Evolutionary conservation across 1,140 invertebrate species (phyloP).

Genomic region (Antheraea mylitta): DNA sequence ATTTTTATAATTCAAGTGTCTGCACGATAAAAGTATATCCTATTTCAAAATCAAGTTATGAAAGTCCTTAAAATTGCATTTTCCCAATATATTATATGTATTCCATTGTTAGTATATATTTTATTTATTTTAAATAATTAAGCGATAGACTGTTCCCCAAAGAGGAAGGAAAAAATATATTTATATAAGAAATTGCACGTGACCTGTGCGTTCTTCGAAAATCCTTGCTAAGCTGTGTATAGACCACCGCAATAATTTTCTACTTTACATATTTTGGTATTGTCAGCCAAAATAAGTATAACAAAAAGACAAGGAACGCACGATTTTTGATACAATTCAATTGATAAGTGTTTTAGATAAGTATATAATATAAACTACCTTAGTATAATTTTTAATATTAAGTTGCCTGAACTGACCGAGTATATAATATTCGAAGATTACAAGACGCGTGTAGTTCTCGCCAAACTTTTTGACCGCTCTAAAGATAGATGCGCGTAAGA

Average conservation of each 20-base stretch:
- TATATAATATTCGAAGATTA: too few relatives aligned
- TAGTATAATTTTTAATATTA: constrained; percentile 37
- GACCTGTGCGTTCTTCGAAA: not conserved
- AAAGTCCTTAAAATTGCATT: not conserved
- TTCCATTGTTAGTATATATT: not conserved
- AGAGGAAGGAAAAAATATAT: not conserved
- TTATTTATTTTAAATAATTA: not conserved
- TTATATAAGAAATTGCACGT: not conserved
- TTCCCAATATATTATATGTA: not conserved
- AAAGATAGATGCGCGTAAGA: too few relatives aligned
- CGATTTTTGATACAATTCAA: constrained; percentile 27
- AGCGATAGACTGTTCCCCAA: not conserved
- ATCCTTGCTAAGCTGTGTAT: not conserved
- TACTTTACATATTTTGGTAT: too few relatives aligned
- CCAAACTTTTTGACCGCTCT: too few relatives aligned
- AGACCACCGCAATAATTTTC: too few relatives aligned
- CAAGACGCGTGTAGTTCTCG: too few relatives aligned
- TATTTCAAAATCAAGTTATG: not conserved
- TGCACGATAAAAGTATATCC: not conserved
- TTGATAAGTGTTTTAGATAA: not conserved
- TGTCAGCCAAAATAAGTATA: too few relatives aligned
- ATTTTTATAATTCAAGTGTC: too few relatives aligned
- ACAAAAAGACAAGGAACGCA: constrained; percentile 1
- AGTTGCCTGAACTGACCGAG: constrained; percentile 4
- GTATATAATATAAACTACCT: constrained; percentile 29